These are phyloP conservation scores for Melikaiella ostensackeni DNA, from an alignment of 2,888 invertebrate species.

Conservation along the genomic window DNA sequence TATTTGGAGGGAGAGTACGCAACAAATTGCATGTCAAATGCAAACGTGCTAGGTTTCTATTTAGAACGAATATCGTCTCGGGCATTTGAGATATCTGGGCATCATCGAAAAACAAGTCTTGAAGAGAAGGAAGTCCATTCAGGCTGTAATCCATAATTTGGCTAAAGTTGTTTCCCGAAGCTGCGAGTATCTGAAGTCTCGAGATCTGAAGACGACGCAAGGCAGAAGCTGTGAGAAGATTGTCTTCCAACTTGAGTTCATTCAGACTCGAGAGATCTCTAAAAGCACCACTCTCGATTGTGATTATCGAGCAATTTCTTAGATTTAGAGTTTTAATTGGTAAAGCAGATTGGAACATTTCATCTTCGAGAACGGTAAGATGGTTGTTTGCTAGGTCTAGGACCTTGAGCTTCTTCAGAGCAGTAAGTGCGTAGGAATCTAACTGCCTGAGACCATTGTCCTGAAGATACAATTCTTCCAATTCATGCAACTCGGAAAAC, in stretches of 20 bases:
- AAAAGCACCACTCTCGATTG: slow-evolving; percentile 86
- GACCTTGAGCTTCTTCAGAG: slow-evolving; percentile 85
- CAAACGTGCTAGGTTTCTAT: slow-evolving; percentile 86
- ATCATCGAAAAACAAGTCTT: slow-evolving; percentile 84
- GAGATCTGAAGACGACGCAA: slow-evolving; percentile 86
- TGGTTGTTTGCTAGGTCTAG: slow-evolving; percentile 90
- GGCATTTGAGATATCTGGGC: slow-evolving; percentile 86
- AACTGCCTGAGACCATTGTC: slow-evolving; percentile 85
- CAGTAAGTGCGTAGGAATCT: slow-evolving; percentile 85
- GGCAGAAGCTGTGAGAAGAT: slow-evolving; percentile 84
- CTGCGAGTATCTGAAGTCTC: slow-evolving; percentile 84
- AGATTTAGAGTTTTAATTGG: slow-evolving; percentile 86
- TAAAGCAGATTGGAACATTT: slow-evolving; percentile 86
- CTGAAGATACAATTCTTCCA: slow-evolving; percentile 89
- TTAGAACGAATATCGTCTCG: slow-evolving; percentile 85
- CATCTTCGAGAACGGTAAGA: slow-evolving; percentile 84
- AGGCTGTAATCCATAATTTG: slow-evolving; percentile 85
- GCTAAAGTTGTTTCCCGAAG: slow-evolving; percentile 89
- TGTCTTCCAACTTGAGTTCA: slow-evolving; percentile 88
- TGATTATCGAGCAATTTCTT: slow-evolving; percentile 86
- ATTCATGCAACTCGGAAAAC: slow-evolving; percentile 87
- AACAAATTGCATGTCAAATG: slow-evolving; percentile 86
- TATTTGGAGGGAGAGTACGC: slow-evolving; percentile 84
- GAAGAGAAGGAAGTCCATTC: slow-evolving; percentile 87
- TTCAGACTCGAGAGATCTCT: slow-evolving; percentile 86